These are phyloP conservation scores for Thaumetopoea pityocampa DNA, from an alignment of 1,140 invertebrate species.

Conservation along the genomic window DNA sequence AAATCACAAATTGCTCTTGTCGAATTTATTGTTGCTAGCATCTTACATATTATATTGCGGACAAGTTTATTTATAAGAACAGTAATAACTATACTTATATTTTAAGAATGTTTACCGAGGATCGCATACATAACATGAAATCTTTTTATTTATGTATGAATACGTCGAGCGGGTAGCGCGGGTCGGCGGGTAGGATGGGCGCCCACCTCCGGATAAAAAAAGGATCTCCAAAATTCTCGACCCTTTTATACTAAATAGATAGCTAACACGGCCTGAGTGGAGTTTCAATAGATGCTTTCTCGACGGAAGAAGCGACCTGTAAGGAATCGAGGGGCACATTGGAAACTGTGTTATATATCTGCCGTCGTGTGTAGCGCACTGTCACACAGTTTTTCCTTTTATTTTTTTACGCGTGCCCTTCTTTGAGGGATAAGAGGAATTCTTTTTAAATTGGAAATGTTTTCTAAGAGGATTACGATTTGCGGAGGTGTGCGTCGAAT, in stretches of 20 bases:
- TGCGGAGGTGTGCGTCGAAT: slow-evolving; percentile 61
- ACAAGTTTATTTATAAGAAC: too few species aligned
- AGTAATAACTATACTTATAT: too few species aligned
- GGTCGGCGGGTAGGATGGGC: slow-evolving; percentile 28
- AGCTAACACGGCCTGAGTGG: slow-evolving; percentile 74
- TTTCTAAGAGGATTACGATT: slow-evolving; percentile 75
- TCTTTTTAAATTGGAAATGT: slow-evolving; percentile 76
- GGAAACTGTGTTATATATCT: slow-evolving; percentile 49
- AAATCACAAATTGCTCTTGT: slow-evolving; percentile 5
- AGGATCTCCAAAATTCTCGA: slow-evolving; percentile 66
- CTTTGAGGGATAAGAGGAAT: slow-evolving; percentile 69
- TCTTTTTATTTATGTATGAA: slow-evolving; percentile 13
- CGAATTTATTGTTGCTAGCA: not conserved
- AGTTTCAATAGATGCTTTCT: slow-evolving; percentile 75
- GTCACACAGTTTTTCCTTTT: slow-evolving; percentile 66
- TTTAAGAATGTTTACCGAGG: too few species aligned
- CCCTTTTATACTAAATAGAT: slow-evolving; percentile 76
- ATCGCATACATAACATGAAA: slow-evolving; percentile 20
- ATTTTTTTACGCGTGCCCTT: slow-evolving; percentile 68
- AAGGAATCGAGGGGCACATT: slow-evolving; percentile 61
- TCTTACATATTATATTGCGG: not conserved
- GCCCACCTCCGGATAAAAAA: slow-evolving; percentile 63
- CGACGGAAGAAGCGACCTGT: slow-evolving; percentile 71
- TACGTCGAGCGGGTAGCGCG: slow-evolving; percentile 16
- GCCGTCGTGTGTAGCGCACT: slow-evolving; percentile 38